Evolutionary conservation across 2,113 vertebrate genomes (phyloP).

Genomic region (Siniperca knerii): DNA sequence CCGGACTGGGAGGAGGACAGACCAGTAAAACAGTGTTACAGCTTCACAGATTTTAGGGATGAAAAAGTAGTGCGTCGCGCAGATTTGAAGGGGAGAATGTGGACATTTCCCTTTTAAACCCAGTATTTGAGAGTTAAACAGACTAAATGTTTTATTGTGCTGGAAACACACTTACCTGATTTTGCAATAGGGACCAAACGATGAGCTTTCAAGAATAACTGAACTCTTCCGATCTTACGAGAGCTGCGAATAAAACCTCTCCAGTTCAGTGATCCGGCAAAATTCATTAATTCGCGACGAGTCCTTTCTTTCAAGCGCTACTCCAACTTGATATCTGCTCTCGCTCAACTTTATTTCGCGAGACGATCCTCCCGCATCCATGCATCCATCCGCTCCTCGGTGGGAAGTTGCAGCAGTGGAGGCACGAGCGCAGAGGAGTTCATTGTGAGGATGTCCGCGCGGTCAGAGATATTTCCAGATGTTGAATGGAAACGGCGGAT

Average conservation of each 20-base stretch:
- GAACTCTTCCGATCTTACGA: conserved; percentile 35
- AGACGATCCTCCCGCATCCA: conserved; percentile 33
- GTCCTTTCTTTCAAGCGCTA: neutral
- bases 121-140: neutral
- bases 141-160: neutral
- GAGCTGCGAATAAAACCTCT: conserved; percentile 15
- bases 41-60: neutral
- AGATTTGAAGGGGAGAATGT: neutral
- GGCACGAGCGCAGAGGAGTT: conserved; percentile 24
- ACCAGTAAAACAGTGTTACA: conserved; percentile 1
- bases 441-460: conserved; percentile 34
- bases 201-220: conserved; percentile 28
- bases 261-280: conserved; percentile 4
- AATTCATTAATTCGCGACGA: neutral
- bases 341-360: conserved; percentile 61
- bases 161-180: conserved; percentile 47
- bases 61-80: conserved; percentile 30
- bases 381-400: conserved; percentile 25
- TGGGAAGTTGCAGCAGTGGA: conserved; percentile 40
- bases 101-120: neutral
- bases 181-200: conserved; percentile 35
- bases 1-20: conserved; percentile 69
- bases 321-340: conserved; percentile 50
- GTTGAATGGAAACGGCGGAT: neutral
- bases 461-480: conserved; percentile 28